phyloP scores from a whole-genome alignment of 1,140 invertebrate species.

The Drosophila fuyamai region DNA sequence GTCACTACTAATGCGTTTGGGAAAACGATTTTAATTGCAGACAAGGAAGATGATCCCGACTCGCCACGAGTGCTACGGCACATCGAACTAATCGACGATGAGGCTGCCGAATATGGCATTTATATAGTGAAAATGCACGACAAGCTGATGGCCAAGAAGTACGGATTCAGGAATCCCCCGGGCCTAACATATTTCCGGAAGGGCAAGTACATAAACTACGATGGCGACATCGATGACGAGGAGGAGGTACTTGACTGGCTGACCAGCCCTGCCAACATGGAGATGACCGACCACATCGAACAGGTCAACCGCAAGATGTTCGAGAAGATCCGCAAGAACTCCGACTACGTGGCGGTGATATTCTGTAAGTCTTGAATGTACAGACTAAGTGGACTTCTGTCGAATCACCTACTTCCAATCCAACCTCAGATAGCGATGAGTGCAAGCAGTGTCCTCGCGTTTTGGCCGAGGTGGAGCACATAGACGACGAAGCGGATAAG shows the following conservation, averaged over 20 bases:
- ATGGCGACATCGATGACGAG: conserved; percentile 96
- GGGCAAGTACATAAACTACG: conserved; percentile 95
- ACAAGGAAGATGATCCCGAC: conserved; percentile 92
- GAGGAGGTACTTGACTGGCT: conserved; percentile 97
- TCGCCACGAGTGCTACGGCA: conserved; percentile 91
- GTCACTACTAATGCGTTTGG: not conserved
- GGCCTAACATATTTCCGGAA: conserved; percentile 96
- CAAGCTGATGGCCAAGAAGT: conserved; percentile 96
- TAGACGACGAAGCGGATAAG: conserved; percentile 96
- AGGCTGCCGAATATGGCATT: conserved; percentile 95
- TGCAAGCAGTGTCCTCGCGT: conserved; percentile 97
- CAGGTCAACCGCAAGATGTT: conserved; percentile 97
- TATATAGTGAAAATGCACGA: conserved; percentile 96
- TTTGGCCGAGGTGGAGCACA: conserved; percentile 94
- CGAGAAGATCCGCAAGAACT: conserved; percentile 94
- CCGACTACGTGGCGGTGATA: conserved; percentile 97
- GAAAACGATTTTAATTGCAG: conserved; percentile 85
- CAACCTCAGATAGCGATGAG: conserved; percentile 92
- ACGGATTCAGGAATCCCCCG: conserved; percentile 94
- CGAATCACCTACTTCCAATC: not conserved
- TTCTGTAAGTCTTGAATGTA: conserved; percentile 91
- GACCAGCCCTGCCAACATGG: conserved; percentile 97
- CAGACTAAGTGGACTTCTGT: not conserved
- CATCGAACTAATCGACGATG: conserved; percentile 96
- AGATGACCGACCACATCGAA: conserved; percentile 96